Base-by-base conservation (phyloP, 2,113 vertebrate genomes). In the Gila orcuttii region DNA sequence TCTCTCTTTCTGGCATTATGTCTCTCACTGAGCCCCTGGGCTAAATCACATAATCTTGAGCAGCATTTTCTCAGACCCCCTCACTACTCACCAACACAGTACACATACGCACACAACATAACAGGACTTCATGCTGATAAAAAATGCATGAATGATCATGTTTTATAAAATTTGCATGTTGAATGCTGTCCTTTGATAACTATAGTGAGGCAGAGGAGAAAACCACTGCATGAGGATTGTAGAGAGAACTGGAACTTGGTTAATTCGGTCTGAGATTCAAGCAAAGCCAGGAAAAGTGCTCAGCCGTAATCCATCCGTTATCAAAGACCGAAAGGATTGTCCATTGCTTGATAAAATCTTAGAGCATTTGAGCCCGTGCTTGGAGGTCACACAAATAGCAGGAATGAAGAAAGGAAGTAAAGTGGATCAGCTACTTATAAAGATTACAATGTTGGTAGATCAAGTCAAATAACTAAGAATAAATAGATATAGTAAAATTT, bases 41-140 rank as follows among this genome's bases (percentile, higher is more conserved):
- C 62, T 82, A 36, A 57, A 68, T 19, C 87, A 71, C 39, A 39
- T 59, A 66, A 81, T 88, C 86, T 33, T 55, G 2, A 55, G 59
- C 21, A 55, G 13, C 31, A 55, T 47, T 74, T 50, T 21, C 64
- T 17, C 9, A n/a, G n/a, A 25, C 28, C 21, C 25, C 23, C 47
- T 31, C 31, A 21, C 7, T 36, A 13, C 15, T 39, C 6, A 9
- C 25, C 9, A 76, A 47, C 23, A 13, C 25, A 31, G n/a, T 17
- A 57, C 47, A 76, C 21, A 71, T 1, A 59, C 25, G 52, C 47
- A 25, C 64, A 85, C 10, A 66, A 42, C 23, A 57, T 9, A 33
- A 74, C n/a, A 85, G 21, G 10, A 78, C 8, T 17, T 33, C 23
- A 64, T 2, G 23, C 17, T 59, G n/a, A 21, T n/a, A 36, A 19